phyloP scores from a whole-genome alignment of 2,888 invertebrate species.

The Synergus umbraculus region DNA sequence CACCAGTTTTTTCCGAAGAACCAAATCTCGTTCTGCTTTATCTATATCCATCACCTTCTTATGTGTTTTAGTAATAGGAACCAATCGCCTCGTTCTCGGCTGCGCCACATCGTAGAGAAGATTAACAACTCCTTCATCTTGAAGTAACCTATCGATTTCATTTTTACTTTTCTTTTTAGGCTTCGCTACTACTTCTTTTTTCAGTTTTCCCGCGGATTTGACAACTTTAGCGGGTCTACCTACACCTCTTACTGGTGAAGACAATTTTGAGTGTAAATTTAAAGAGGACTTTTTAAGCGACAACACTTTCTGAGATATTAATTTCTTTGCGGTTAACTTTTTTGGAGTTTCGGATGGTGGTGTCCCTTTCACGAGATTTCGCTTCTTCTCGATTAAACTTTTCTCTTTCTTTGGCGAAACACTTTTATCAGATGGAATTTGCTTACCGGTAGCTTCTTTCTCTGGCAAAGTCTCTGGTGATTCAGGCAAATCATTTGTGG shows the following conservation, averaged over 20 bases:
- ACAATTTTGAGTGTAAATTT: constrained; percentile 48
- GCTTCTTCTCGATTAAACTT: not conserved
- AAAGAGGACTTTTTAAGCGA: constrained; percentile 49
- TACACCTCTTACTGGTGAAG: constrained; percentile 51
- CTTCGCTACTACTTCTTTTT: constrained; percentile 48
- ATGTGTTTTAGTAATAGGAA: constrained; percentile 73
- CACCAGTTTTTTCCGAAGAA: constrained; percentile 81
- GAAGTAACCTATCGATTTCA: constrained; percentile 87
- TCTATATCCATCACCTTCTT: constrained; percentile 74
- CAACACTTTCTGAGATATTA: not conserved
- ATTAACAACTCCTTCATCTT: constrained; percentile 92
- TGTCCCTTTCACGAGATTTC: not conserved
- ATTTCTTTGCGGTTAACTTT: not conserved
- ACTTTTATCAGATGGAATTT: not conserved
- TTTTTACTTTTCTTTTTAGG: constrained; percentile 80
- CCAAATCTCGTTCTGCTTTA: constrained; percentile 74
- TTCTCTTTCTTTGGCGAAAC: not conserved
- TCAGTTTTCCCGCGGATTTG: constrained; percentile 28
- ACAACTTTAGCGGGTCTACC: constrained; percentile 46
- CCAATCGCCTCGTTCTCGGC: constrained; percentile 68
- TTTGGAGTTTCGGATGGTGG: not conserved
- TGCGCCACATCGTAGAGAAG: constrained; percentile 89
- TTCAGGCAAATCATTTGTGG: not conserved
- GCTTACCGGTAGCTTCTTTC: not conserved
- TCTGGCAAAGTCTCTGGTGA: not conserved